Evolutionary conservation across 2,797 vertebrate genomes (phyloP).

Genomic region (Otolemur crassicaudatus): DNA sequence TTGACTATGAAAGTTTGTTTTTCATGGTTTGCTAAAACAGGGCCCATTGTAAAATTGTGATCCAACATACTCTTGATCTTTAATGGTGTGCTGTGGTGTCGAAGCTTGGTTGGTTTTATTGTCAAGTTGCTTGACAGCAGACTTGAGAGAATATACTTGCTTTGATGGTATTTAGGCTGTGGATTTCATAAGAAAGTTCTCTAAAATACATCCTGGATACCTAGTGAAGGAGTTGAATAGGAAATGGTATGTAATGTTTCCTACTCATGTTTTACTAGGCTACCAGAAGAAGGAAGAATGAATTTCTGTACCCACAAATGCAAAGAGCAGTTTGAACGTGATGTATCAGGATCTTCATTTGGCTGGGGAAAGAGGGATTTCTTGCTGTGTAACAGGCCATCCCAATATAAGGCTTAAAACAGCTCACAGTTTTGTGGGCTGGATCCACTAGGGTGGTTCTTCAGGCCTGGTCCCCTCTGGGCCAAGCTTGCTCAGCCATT

Average conservation of each 20-base stretch:
- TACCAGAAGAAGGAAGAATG: neutral
- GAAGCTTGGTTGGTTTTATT: neutral
- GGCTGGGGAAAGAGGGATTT: neutral
- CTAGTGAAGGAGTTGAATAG: neutral
- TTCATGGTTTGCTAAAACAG: conserved; percentile 32
- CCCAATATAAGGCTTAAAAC: neutral
- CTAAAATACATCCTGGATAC: neutral
- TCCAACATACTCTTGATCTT: neutral
- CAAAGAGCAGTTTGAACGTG: neutral
- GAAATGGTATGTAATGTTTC: neutral
- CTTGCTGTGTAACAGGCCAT: neutral
- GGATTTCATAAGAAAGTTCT: neutral
- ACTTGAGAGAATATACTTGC: neutral
- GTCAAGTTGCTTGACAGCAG: neutral
- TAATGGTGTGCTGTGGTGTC: neutral
- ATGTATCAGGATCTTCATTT: neutral
- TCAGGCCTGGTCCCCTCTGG: neutral
- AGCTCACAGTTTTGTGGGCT: neutral
- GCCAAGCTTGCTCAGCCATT: neutral
- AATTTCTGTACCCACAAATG: neutral
- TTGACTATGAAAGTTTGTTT: conserved; percentile 2
- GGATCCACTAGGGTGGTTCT: neutral
- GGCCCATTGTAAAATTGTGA: neutral
- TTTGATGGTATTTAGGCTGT: neutral
- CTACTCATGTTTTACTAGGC: neutral